Conservation (phyloP, 2,797 vertebrate species). For the Hydrocynus forskahlii region DNA sequence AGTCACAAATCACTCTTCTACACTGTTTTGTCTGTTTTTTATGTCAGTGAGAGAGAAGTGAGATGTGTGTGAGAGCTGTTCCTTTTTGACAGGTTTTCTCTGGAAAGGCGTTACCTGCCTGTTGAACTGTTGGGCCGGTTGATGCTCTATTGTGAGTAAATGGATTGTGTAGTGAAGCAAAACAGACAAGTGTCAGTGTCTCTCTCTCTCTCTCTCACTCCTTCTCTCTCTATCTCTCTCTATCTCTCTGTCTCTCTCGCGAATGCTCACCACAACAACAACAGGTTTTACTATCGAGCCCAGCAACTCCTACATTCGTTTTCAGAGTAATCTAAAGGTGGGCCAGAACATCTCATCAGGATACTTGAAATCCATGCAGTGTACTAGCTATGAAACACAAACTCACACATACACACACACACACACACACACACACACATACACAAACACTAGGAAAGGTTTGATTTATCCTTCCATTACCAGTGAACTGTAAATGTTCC, state of each 20-base stretch:
- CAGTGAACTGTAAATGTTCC: too few species aligned
- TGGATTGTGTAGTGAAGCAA: constrained; percentile 28
- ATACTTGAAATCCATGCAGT: too few species aligned
- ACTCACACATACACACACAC: too few species aligned
- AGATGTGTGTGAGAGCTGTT: not conserved
- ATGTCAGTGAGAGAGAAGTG: not conserved
- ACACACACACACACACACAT: too few species aligned
- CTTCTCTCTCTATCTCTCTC: not conserved
- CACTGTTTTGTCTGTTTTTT: not conserved
- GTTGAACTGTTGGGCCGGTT: not conserved
- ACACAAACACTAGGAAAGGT: too few species aligned
- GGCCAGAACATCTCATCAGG: too few species aligned
- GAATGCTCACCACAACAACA: not conserved
- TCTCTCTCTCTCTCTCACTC: not conserved
- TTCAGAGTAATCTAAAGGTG: not conserved
- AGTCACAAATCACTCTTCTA: not conserved
- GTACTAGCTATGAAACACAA: too few species aligned
- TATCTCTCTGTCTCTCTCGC: not conserved
- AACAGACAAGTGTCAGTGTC: constrained; percentile 16
- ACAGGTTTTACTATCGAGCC: not conserved
- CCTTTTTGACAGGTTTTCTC: constrained; percentile 5
- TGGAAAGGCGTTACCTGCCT: constrained; percentile 16
- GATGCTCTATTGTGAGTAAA: constrained; percentile 24
- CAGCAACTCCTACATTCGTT: not conserved
- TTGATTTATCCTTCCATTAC: too few species aligned